Conservation (phyloP, 2,797 vertebrate genomes). For the Poecile montanus region DNA sequence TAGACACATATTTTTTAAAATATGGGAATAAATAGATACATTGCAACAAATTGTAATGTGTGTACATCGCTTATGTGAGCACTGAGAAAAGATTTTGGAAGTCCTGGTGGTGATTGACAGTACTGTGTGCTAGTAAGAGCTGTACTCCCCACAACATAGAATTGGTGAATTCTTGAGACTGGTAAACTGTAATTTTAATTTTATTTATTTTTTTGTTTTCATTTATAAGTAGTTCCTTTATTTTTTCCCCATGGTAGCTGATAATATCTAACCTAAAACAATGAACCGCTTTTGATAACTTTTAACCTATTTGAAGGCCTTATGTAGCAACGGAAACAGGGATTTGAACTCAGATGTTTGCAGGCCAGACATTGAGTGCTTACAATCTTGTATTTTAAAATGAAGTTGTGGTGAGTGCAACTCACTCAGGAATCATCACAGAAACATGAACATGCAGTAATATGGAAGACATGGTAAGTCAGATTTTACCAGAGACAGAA, state of each 20-base stretch:
- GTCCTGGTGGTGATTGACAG: neutral
- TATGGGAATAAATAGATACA: neutral
- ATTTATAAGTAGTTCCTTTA: neutral
- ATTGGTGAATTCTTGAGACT: neutral
- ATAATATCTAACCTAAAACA: neutral
- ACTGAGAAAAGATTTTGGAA: neutral
- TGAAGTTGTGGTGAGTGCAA: neutral
- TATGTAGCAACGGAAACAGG: neutral
- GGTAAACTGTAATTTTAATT: neutral
- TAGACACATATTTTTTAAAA: neutral
- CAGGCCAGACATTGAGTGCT: neutral
- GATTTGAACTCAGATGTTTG: neutral
- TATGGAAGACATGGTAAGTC: neutral
- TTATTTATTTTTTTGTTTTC: neutral
- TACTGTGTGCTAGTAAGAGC: neutral
- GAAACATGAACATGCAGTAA: neutral
- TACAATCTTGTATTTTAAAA: neutral
- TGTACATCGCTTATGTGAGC: neutral
- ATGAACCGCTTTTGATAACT: neutral
- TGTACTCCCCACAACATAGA: neutral
- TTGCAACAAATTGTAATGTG: neutral
- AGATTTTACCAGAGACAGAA: neutral
- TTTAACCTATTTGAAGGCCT: neutral
- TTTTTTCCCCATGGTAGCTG: neutral
- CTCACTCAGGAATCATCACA: neutral